phyloP scores from a whole-genome alignment of 2,113 vertebrate species.

The Thamnaconus septentrionalis region DNA sequence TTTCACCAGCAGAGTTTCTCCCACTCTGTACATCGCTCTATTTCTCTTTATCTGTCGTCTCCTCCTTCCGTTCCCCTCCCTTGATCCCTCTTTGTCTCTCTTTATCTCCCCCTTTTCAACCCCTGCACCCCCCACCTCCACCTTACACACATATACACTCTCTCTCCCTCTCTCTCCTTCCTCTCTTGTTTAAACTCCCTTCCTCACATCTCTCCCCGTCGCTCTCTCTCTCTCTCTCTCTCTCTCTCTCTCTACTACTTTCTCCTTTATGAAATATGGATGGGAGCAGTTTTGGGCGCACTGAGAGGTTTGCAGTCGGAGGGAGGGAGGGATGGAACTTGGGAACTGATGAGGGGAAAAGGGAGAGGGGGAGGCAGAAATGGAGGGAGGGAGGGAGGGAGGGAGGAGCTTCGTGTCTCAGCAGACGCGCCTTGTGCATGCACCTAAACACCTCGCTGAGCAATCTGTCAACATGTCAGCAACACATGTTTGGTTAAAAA shows the following conservation, averaged over 20 bases:
- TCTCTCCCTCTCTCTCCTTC: conserved; percentile 9
- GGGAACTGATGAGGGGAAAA: conserved; percentile 48
- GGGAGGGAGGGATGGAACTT: conserved; percentile 70
- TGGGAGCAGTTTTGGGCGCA: conserved; percentile 95
- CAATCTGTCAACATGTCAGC: conserved; percentile 99
- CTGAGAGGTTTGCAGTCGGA: conserved; percentile 89
- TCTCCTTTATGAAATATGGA: conserved; percentile 97
- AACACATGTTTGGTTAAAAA: conserved; percentile 99
- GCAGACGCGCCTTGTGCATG: conserved; percentile 96
- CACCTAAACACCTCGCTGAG: conserved; percentile 99
- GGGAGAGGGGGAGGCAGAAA: conserved; percentile 2
- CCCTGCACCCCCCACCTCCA: conserved; percentile 17
- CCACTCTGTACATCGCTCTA: conserved; percentile 57
- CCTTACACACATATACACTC: too few relatives aligned
- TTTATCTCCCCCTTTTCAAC: conserved; percentile 78
- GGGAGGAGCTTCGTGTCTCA: conserved; percentile 81
- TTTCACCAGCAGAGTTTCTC: conserved; percentile 80
- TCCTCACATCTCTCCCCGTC: conserved; percentile 38
- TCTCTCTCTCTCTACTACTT: conserved; percentile 75
- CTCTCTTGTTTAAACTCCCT: conserved; percentile 55
- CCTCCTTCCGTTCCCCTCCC: conserved; percentile 56
- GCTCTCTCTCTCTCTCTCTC: background rate
- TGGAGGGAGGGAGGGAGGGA: conserved; percentile 19
- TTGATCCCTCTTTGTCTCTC: conserved; percentile 79
- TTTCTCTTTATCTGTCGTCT: conserved; percentile 70